Evolutionary conservation across 1,140 invertebrate species (phyloP).

Genomic region (Calycopis cecrops): DNA sequence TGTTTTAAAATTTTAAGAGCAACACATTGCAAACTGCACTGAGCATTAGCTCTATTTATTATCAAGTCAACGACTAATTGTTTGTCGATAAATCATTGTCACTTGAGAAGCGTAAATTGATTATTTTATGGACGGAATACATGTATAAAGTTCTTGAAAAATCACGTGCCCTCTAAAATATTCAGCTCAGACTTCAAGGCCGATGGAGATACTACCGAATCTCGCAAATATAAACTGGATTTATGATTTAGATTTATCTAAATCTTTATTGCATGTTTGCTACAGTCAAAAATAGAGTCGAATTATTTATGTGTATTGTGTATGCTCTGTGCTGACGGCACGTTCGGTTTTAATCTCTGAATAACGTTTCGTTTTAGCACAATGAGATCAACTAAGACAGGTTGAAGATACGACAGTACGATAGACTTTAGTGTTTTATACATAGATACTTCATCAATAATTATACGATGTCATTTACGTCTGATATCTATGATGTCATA

Average conservation of each 20-base stretch:
- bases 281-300: conserved; percentile 1
- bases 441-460: too few species aligned
- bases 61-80: not conserved
- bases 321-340: too few species aligned
- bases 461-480: too few species aligned
- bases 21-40: not conserved
- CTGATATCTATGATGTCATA: too few species aligned
- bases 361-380: too few species aligned
- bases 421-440: too few species aligned
- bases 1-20: too few species aligned
- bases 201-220: conserved; percentile 31
- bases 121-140: not conserved
- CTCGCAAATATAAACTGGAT: conserved; percentile 15
- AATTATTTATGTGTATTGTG: too few species aligned
- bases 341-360: too few species aligned
- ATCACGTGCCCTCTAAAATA: conserved; percentile 48
- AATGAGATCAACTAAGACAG: too few species aligned
- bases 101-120: not conserved
- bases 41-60: not conserved
- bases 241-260: conserved; percentile 14
- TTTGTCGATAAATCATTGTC: conserved; percentile 3
- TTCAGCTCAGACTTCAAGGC: conserved; percentile 53
- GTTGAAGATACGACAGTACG: too few species aligned
- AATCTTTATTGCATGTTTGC: conserved; percentile 8
- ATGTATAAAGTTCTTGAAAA: conserved; percentile 23